phyloP scores from a whole-genome alignment of 2,113 vertebrate species.

The Paradisaea rubra region DNA sequence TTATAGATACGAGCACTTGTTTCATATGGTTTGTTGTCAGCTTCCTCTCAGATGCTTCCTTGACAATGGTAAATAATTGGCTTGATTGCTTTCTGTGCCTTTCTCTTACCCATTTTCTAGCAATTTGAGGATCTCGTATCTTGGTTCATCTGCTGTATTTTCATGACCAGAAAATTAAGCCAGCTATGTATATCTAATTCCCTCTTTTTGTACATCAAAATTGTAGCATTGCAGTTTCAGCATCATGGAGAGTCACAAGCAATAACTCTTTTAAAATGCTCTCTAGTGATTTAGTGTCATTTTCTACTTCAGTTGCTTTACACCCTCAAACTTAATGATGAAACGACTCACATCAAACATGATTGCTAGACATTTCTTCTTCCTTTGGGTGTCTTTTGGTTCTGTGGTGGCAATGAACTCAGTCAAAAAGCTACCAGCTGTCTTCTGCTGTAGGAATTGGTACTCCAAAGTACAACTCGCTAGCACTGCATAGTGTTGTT shows the following conservation, averaged over 20 bases:
- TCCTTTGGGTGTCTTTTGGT: background rate
- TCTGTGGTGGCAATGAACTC: background rate
- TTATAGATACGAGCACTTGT: background rate
- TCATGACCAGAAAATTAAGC: background rate
- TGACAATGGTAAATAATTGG: conserved; percentile 30
- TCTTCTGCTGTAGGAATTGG: background rate
- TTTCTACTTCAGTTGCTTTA: conserved; percentile 8
- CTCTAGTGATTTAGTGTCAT: background rate
- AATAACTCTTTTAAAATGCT: background rate
- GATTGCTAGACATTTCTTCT: background rate
- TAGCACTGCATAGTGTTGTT: background rate
- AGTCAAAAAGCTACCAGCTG: background rate
- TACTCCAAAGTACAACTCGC: background rate
- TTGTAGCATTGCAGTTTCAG: background rate
- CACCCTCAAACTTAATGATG: background rate
- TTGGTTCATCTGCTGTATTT: conserved; percentile 3
- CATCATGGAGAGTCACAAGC: background rate
- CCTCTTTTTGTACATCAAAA: background rate
- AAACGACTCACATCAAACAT: background rate
- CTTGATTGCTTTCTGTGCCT: conserved; percentile 7
- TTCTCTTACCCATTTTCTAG: background rate
- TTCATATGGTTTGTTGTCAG: conserved; percentile 18
- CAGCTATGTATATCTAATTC: background rate
- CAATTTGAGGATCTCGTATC: background rate
- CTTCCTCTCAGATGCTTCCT: background rate